A percentile compares a stretch with the other conserved stretches of the same genome.
Conservation (phyloP, 2,113 vertebrate genomes). For the Anser cygnoides region DNA sequence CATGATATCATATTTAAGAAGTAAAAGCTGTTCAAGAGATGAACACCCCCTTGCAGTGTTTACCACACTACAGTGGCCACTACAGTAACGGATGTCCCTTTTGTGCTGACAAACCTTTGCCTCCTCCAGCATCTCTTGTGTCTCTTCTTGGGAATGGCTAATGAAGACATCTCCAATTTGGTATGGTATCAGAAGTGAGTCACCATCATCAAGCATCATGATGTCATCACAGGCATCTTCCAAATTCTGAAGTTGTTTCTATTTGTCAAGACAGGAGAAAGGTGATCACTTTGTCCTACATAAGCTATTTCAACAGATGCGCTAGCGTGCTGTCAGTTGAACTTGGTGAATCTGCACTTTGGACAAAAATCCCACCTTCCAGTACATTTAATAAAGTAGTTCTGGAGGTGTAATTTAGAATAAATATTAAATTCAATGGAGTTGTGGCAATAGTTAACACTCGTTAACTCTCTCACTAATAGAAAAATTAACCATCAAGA, state of each 20-base stretch:
- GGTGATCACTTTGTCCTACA: not conserved
- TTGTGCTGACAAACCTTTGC: slow-evolving; percentile 83
- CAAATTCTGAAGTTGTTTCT: slow-evolving; percentile 95
- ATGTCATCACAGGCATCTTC: slow-evolving; percentile 95
- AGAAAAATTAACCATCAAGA: not conserved
- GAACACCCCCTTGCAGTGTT: not conserved
- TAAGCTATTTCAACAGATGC: not conserved
- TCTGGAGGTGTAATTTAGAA: not conserved
- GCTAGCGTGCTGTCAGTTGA: not conserved
- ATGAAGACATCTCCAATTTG: slow-evolving; percentile 97
- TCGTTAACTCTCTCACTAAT: not conserved
- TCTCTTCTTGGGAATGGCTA: slow-evolving; percentile 94
- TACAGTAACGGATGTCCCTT: not conserved
- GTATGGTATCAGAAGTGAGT: slow-evolving; percentile 87
- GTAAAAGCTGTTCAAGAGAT: not conserved
- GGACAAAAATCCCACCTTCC: not conserved
- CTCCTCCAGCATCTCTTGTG: slow-evolving; percentile 93
- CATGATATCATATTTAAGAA: not conserved
- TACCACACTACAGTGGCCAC: not conserved
- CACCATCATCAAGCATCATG: slow-evolving; percentile 91
- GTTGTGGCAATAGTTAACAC: not conserved
- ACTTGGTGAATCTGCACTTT: not conserved
- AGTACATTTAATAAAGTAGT: rapidly evolving
- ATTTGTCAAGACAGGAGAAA: not conserved
- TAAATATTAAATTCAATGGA: not conserved